Conservation (phyloP, 2,888 invertebrate species). For the Mamestra brassicae region DNA sequence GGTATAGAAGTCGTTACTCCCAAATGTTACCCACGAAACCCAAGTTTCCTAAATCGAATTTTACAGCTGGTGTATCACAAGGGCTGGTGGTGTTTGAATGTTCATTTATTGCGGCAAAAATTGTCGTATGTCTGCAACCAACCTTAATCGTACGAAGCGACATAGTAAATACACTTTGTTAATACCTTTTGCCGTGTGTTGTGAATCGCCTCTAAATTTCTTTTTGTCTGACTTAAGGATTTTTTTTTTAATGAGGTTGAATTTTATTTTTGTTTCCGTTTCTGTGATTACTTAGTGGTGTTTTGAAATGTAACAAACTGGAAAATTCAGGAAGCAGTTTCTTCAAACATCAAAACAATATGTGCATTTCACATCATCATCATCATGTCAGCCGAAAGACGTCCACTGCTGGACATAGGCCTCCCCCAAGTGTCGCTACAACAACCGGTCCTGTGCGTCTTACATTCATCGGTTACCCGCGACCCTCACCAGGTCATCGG, state of each 20-base stretch:
- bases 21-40: not conserved
- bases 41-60: not conserved
- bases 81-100: not conserved
- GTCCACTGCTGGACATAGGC: no score
- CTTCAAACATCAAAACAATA: not conserved
- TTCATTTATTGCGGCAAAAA: not conserved
- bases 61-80: not conserved
- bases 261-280: not conserved
- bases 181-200: slow-evolving; percentile 53
- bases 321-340: not conserved
- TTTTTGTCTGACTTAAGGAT: slow-evolving; percentile 34
- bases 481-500: no score
- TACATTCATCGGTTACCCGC: no score
- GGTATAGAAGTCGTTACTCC: not conserved
- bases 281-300: not conserved
- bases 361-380: not conserved
- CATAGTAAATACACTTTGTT: slow-evolving; percentile 62
- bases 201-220: slow-evolving; percentile 47
- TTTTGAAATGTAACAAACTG: not conserved
- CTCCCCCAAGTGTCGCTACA: no score
- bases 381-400: no score
- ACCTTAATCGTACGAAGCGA: slow-evolving; percentile 64
- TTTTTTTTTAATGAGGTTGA: not conserved
- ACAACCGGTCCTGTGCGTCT: no score
- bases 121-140: slow-evolving; percentile 5